Base-by-base conservation (phyloP, 2,888 invertebrate genomes). In the Callyntrura sp. region DNA sequence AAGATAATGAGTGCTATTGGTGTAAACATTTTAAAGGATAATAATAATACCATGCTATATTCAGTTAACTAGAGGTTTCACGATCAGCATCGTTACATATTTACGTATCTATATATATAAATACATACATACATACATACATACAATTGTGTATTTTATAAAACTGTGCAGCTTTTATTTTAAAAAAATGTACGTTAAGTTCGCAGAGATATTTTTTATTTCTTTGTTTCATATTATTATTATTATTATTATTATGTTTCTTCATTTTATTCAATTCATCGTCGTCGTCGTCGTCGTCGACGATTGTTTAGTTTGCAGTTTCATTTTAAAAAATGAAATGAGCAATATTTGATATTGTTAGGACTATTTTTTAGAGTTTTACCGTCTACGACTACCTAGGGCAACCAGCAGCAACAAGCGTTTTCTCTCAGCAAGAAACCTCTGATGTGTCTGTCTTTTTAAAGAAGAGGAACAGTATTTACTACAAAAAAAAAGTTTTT, bases 391-490 rank as follows among this genome's bases (percentile, higher is more conserved):
- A 68, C 35, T 43, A n/a, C 28, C 17, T 8, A 35, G 35, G 35
- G 35, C 35, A 25, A 65, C 25, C 28, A 43, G n/a, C 28, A 43
- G n/a, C 68, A 68, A 43, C 35, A 43, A 68, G n/a, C 20, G 17
- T 17, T 68, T n/a, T 35, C n/a, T 35, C n/a, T 68, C 17, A 73
- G 48, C 20, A 73, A 73, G 9, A 25, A 20, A 12, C 12, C 65
- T 65, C 60, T 28, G n/a, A n/a, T n/a, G n/a, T n/a, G 65, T 35
- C 14, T 65, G 17, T 60, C 17, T n/a, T 25, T 25, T 12, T 23
- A 28, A 78, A 12, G 43, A 62, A 60, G 81, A 81, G 62, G 43
- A 81, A 81, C 81, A 81, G 81, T 81, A 81, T 81, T 81, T 43
- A 81, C 17, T 62, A 78, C 73, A 68, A 68, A 62, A 62, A n/a